Evolutionary conservation across 2,797 vertebrate genomes (phyloP).

Genomic region (Threskiornis aethiopicus): DNA sequence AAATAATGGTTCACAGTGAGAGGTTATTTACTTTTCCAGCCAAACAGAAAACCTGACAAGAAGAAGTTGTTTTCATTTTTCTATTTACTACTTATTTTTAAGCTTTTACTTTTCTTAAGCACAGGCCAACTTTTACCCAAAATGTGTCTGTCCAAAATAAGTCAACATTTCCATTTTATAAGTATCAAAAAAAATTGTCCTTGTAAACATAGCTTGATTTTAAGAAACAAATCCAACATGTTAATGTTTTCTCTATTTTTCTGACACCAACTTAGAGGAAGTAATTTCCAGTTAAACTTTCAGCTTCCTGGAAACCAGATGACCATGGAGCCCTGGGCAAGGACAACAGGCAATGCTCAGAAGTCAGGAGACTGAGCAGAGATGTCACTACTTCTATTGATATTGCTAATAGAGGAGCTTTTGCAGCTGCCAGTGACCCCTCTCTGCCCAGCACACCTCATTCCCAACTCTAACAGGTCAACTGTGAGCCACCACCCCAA

Average conservation of each 20-base stretch:
- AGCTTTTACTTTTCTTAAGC: not conserved
- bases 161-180: not conserved
- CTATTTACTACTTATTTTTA: not conserved
- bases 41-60: not conserved
- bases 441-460: not conserved
- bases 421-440: fast-evolving
- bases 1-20: not conserved
- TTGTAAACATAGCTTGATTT: not conserved
- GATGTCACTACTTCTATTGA: not conserved
- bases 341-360: not conserved
- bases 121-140: not conserved
- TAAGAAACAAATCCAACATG: not conserved
- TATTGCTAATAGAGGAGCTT: not conserved
- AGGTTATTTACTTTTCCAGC: not conserved
- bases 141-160: not conserved
- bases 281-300: not conserved
- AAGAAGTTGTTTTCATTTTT: not conserved
- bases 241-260: not conserved
- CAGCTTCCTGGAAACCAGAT: not conserved
- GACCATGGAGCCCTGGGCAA: not conserved
- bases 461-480: not conserved
- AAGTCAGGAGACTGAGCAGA: not conserved
- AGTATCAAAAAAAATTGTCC: not conserved
- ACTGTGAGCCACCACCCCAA: not conserved
- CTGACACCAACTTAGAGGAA: not conserved